Conservation (phyloP, 2,797 vertebrate genomes). For the Ctenosaura bakeri region DNA sequence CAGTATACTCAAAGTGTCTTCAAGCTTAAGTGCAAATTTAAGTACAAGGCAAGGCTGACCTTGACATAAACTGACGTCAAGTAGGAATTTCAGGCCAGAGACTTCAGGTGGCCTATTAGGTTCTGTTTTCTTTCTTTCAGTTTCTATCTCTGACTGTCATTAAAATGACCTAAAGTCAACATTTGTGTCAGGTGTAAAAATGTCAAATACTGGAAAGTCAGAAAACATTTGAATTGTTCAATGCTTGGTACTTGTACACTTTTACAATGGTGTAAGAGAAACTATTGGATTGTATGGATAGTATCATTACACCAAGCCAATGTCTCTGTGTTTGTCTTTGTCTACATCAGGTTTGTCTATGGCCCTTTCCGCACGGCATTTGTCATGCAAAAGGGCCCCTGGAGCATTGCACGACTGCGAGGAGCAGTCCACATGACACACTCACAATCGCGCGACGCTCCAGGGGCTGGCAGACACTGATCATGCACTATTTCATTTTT, state of each 20-base stretch:
- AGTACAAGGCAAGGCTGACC: too few species aligned
- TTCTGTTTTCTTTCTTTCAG: not conserved
- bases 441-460: too few species aligned
- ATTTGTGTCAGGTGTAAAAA: not conserved
- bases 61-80: not conserved
- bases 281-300: not conserved
- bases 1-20: not conserved
- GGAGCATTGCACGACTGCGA: too few species aligned
- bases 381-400: too few species aligned
- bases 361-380: too few species aligned
- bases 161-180: not conserved
- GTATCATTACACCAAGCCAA: not conserved
- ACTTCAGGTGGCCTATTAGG: too few species aligned
- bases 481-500: too few species aligned
- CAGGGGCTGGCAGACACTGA: too few species aligned
- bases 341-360: too few species aligned
- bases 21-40: not conserved
- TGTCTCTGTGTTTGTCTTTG: too few species aligned
- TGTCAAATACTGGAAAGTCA: not conserved
- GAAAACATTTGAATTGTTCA: not conserved
- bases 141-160: not conserved
- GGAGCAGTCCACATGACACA: too few species aligned
- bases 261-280: not conserved
- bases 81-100: not conserved
- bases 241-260: not conserved